Percentiles rank a stretch among this genome's conserved stretches.
These are phyloP conservation scores for Lycocerus yunnanus DNA, from an alignment of 2,888 invertebrate species.

Conservation along the genomic window DNA sequence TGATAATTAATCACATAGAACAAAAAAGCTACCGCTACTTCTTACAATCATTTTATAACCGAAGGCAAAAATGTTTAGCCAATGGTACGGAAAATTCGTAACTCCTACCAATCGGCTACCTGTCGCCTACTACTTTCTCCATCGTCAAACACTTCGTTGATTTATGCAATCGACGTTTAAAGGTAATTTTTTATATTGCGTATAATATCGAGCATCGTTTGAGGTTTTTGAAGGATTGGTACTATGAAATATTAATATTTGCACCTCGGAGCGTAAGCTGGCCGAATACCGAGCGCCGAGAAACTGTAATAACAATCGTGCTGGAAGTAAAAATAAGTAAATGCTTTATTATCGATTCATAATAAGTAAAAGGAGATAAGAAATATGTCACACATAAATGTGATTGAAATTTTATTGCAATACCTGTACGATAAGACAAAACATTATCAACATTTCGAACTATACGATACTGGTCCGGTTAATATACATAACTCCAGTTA, in stretches of 20 bases:
- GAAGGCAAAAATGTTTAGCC: slow-evolving; percentile 30
- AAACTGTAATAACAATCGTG: not conserved
- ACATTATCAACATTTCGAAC: slow-evolving; percentile 15
- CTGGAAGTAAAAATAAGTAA: not conserved
- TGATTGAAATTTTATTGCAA: not conserved
- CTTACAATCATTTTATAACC: slow-evolving; percentile 20
- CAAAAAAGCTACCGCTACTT: slow-evolving; percentile 19
- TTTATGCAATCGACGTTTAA: not conserved
- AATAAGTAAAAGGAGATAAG: not conserved
- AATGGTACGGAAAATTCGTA: slow-evolving; percentile 27
- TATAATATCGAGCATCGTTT: not conserved
- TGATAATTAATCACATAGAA: slow-evolving; percentile 19
- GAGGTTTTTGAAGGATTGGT: not conserved
- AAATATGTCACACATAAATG: not conserved
- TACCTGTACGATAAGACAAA: not conserved
- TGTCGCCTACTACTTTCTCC: slow-evolving; percentile 33
- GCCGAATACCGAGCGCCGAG: too few relatives aligned
- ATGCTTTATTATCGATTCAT: not conserved
- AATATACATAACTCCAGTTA: slow-evolving; percentile 25
- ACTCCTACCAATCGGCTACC: slow-evolving; percentile 30
- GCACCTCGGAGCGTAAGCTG: too few relatives aligned
- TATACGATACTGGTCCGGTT: slow-evolving; percentile 11
- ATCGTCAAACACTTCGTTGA: slow-evolving; percentile 24
- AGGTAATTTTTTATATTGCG: too few relatives aligned
- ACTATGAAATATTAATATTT: not conserved